Evolutionary conservation across 2,797 vertebrate species (phyloP), one percentile per base, ranked within the genome.

Genomic region (Tinamus major): DNA sequence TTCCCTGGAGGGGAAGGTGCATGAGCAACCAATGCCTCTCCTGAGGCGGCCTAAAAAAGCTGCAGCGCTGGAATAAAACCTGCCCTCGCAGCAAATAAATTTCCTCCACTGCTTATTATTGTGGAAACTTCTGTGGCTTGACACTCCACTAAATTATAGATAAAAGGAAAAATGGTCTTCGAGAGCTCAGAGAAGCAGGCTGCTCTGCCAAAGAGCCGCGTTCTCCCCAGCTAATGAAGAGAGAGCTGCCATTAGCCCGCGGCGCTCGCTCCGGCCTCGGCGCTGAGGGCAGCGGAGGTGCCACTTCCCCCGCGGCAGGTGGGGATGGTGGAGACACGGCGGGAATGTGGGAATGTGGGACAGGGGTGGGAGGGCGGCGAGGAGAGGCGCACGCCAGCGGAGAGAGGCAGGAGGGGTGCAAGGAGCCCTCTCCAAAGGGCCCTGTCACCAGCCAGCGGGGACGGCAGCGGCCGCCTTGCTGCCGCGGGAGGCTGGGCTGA

Each of bases 131-230:
- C 71, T 65, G 79, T 51, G 33, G 64, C 64, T 92, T 95, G 94
- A 95, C 93, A 88, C 91, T 92, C 90, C 51, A 87, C 92, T 95
- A 82, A 96, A 93, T 94, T 96, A 96, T 92, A 95, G 91, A 95
- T 96, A 90, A 94, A 95, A 96, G 92, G 91, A 92, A 93, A 94
- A 94, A 90, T 82, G 68, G 53, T 91, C 85, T 95, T 95, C 80
- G 78, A 71, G 58, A 77, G 80, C 83, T 94, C 61, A 78, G 80
- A 68, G 82, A 90, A 88, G 78, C 83, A 90, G 68, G 49, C 49
- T 91, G 87, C 87, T 56, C 55, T 90, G 85, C 89, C 89, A 90
- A 78, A 79, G 58, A 87, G 46, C 58, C 29, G 61, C 87, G 71
- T 92, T 94, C 95, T 91, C 71, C 87, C 64, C 89, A 89, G 58